Percentiles rank a stretch among this genome's conserved stretches.
phyloP scores from a whole-genome alignment of 2,113 vertebrate genomes.

The Lates calcarifer region DNA sequence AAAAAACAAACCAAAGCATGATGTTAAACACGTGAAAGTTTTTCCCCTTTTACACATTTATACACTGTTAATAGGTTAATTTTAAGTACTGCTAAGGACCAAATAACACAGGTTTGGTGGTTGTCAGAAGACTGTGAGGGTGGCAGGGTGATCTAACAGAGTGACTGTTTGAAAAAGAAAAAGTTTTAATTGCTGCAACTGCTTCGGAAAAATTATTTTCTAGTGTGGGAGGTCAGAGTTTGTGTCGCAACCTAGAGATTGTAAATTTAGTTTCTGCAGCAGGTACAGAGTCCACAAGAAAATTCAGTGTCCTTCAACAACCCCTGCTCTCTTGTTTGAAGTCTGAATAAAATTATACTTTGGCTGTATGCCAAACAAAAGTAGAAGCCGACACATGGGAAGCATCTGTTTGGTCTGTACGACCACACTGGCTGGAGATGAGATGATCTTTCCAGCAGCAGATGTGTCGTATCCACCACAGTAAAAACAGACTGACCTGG shows the following conservation, averaged over 20 bases:
- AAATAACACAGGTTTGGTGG: not conserved
- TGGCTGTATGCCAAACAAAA: not conserved
- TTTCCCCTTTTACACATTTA: not conserved
- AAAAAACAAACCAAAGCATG: not conserved
- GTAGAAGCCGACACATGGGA: slow-evolving; percentile 27
- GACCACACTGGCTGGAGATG: slow-evolving; percentile 20
- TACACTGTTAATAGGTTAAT: not conserved
- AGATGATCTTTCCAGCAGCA: slow-evolving; percentile 36
- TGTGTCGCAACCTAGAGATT: not conserved
- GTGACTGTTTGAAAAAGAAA: not conserved
- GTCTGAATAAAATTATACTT: not conserved
- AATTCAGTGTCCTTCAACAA: not conserved
- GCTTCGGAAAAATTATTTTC: not conserved
- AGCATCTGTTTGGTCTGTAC: slow-evolving; percentile 40
- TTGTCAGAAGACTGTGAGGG: not conserved
- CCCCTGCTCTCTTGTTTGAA: not conserved
- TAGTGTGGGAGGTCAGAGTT: not conserved
- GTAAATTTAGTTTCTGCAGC: not conserved
- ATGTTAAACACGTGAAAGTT: not conserved
- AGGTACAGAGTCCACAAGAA: not conserved
- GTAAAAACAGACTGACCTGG: slow-evolving; percentile 83
- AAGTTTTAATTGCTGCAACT: not conserved
- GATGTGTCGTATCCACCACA: not conserved
- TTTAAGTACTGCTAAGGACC: not conserved
- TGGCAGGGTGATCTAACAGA: too few species aligned